Evolutionary conservation across 2,113 vertebrate genomes (phyloP).

Genomic region (Notarius quadriscutis): DNA sequence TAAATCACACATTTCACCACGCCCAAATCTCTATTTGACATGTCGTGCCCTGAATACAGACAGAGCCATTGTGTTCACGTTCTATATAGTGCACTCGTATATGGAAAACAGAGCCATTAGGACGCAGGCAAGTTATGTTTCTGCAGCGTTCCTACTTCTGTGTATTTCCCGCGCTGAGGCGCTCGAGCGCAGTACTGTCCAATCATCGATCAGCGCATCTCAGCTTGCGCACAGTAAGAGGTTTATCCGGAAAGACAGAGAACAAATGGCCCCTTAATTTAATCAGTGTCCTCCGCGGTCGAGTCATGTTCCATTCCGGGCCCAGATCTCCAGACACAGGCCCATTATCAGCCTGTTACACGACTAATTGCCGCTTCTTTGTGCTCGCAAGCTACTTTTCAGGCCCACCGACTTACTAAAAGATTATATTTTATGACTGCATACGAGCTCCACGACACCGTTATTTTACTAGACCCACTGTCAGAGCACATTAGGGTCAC

Average conservation of each 20-base stretch:
- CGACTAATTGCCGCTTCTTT: constrained; percentile 82
- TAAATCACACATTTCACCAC: not conserved
- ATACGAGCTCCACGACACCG: not conserved
- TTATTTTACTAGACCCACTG: not conserved
- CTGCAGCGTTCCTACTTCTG: not conserved
- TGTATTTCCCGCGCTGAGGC: constrained; percentile 17
- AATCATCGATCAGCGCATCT: constrained; percentile 68
- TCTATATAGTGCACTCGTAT: not conserved
- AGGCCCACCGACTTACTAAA: constrained; percentile 26
- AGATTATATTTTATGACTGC: not conserved
- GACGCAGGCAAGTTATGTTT: not conserved
- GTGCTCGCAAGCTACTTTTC: constrained; percentile 51
- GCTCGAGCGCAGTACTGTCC: constrained; percentile 56
- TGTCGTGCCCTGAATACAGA: not conserved
- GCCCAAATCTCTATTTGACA: not conserved
- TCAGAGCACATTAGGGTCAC: not conserved
- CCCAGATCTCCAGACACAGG: constrained; percentile 76
- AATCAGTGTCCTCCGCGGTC: constrained; percentile 88
- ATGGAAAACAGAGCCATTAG: not conserved
- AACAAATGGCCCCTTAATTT: constrained; percentile 93
- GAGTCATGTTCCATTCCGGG: constrained; percentile 81
- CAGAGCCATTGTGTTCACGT: not conserved
- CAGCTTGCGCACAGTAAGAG: constrained; percentile 72
- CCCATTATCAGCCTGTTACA: constrained; percentile 84
- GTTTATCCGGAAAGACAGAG: constrained; percentile 74